A percentile compares a stretch with the other conserved stretches of the same genome.
phyloP scores from a whole-genome alignment of 2,888 invertebrate species.

The Slavum lentiscoides region DNA sequence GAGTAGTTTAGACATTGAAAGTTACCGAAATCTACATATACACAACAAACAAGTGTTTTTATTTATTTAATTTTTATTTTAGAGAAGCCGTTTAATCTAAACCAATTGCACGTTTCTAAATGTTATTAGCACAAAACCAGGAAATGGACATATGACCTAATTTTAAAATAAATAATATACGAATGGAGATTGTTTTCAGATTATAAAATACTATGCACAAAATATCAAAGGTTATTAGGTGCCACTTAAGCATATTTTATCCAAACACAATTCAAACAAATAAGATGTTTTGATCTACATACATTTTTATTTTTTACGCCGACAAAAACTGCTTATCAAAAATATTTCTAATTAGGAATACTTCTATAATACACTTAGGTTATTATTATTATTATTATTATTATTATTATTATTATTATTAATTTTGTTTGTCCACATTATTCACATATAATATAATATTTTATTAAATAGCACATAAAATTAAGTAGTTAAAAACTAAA shows the following conservation, averaged over 20 bases:
- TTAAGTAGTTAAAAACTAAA: neutral
- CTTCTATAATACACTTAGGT: neutral
- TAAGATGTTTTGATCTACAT: neutral
- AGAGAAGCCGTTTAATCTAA: too few species aligned
- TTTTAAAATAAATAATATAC: neutral
- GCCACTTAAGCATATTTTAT: neutral
- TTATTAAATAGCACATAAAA: neutral
- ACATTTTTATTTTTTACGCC: neutral
- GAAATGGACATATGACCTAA: conserved; percentile 6
- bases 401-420: neutral
- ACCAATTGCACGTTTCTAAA: too few species aligned
- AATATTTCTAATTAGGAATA: neutral
- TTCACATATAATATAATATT: neutral
- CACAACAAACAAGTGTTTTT: too few species aligned
- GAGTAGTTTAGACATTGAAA: too few species aligned
- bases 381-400: neutral
- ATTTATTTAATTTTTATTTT: too few species aligned
- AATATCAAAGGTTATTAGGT: conserved; percentile 2
- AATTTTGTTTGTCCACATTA: neutral
- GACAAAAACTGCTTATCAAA: neutral
- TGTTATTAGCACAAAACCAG: neutral
- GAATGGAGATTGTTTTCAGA: neutral
- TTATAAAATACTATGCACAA: conserved; percentile 10
- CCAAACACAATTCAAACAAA: neutral
- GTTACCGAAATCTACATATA: too few species aligned